Conservation (phyloP, 2,888 invertebrate species). For the Dicycla oo region DNA sequence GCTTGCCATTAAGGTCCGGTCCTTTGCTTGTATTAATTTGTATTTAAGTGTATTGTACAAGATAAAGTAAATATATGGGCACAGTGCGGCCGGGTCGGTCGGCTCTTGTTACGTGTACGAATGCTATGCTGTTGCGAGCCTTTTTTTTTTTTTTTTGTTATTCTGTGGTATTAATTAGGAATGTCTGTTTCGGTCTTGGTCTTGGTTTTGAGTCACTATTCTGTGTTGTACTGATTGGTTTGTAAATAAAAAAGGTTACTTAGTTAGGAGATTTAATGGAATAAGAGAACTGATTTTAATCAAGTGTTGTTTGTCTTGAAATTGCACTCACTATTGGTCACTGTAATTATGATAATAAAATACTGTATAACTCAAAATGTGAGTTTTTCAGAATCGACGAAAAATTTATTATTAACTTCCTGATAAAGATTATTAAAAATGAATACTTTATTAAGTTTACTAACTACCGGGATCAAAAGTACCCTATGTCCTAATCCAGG, state of each 20-base stretch:
- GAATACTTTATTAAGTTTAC: too few relatives aligned
- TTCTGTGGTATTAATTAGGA: slow-evolving; percentile 62
- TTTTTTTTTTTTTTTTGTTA: slow-evolving; percentile 44
- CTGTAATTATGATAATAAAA: too few relatives aligned
- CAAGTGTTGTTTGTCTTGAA: too few relatives aligned
- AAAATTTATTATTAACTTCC: too few relatives aligned
- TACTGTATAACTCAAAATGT: too few relatives aligned
- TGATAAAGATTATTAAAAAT: too few relatives aligned
- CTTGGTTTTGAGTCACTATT: slow-evolving; percentile 41
- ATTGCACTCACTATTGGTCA: too few relatives aligned
- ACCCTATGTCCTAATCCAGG: too few relatives aligned
- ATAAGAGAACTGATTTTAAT: too few relatives aligned
- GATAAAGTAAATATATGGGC: slow-evolving; percentile 89
- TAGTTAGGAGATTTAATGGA: slow-evolving; percentile 4
- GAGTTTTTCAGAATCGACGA: too few relatives aligned
- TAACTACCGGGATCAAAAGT: too few relatives aligned
- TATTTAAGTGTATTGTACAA: slow-evolving; percentile 91
- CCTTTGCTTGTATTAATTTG: slow-evolving; percentile 90
- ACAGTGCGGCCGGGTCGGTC: slow-evolving; percentile 76
- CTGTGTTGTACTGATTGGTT: slow-evolving; percentile 11
- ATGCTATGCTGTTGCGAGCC: slow-evolving; percentile 56
- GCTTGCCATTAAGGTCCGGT: slow-evolving; percentile 87
- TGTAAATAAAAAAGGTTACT: neutral
- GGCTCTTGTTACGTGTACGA: slow-evolving; percentile 76
- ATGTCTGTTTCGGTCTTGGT: slow-evolving; percentile 38